Conservation (phyloP, 2,113 vertebrate species). For the Xiphias gladius region DNA sequence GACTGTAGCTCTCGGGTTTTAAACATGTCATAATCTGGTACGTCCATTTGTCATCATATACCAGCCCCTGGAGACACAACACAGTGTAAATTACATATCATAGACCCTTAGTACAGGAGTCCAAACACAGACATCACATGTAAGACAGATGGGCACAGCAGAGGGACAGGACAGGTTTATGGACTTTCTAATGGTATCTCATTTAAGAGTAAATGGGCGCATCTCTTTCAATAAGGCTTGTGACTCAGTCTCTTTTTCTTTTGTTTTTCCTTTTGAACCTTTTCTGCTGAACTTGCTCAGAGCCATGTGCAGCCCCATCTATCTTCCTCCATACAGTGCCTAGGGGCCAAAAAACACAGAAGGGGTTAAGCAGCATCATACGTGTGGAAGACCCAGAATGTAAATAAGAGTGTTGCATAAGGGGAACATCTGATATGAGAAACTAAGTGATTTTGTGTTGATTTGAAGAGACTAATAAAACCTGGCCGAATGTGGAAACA, state of each 20-base stretch:
- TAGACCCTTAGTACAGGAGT: conserved; percentile 32
- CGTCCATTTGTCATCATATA: conserved; percentile 59
- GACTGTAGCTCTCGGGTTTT: conserved; percentile 55
- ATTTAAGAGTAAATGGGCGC: conserved; percentile 32
- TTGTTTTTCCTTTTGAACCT: conserved; percentile 37
- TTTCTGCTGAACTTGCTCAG: conserved; percentile 36
- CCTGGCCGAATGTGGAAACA: conserved; percentile 5
- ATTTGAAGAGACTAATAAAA: conserved; percentile 28
- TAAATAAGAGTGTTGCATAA: conserved; percentile 36
- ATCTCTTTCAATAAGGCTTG: conserved; percentile 32
- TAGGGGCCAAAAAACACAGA: conserved; percentile 52
- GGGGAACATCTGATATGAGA: conserved; percentile 37
- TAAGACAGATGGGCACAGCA: conserved; percentile 43
- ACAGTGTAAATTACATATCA: conserved; percentile 58
- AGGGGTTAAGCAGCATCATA: conserved; percentile 44
- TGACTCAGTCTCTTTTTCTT: conserved; percentile 36
- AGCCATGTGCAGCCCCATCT: conserved; percentile 29
- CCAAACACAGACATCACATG: conserved; percentile 55
- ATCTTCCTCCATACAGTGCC: conserved; percentile 35
- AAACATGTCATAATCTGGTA: conserved; percentile 66
- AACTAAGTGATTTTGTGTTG: conserved; percentile 17
- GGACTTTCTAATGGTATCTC: conserved; percentile 47
- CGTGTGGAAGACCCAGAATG: conserved; percentile 22
- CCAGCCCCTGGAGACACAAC: conserved; percentile 12
- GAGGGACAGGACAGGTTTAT: conserved; percentile 24